phyloP scores from a whole-genome alignment of 2,797 vertebrate genomes.

The Anisognathus igniventris region DNA sequence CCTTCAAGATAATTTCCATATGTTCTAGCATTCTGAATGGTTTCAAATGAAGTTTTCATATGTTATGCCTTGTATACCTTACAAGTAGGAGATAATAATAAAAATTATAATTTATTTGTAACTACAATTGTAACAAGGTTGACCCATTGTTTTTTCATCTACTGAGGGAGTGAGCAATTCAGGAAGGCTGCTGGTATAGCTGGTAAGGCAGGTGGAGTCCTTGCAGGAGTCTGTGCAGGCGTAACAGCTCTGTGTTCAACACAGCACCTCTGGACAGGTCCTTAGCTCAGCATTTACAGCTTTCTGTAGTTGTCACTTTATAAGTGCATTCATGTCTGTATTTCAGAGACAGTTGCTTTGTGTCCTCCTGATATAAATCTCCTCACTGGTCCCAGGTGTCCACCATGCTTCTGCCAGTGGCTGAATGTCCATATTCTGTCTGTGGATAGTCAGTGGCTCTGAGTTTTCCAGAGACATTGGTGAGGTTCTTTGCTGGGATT shows the following conservation, averaged over 20 bases:
- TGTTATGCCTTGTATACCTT: background rate
- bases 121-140: background rate
- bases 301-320: background rate
- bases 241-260: background rate
- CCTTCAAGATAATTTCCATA: background rate
- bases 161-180: background rate
- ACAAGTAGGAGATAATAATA: background rate
- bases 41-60: background rate
- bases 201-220: background rate
- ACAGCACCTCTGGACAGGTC: background rate
- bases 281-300: background rate
- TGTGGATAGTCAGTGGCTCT: background rate
- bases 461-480: background rate
- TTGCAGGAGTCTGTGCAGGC: background rate
- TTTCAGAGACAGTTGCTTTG: background rate
- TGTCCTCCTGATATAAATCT: background rate
- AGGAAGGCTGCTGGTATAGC: background rate
- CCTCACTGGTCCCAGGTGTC: background rate
- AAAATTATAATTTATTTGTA: background rate
- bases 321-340: background rate
- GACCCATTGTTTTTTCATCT: background rate
- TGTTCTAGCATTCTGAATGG: background rate
- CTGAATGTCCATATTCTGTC: background rate
- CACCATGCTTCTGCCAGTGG: background rate
- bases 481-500: background rate